Base-by-base conservation (phyloP, 2,888 invertebrate genomes). In the Chironomus tentans region DNA sequence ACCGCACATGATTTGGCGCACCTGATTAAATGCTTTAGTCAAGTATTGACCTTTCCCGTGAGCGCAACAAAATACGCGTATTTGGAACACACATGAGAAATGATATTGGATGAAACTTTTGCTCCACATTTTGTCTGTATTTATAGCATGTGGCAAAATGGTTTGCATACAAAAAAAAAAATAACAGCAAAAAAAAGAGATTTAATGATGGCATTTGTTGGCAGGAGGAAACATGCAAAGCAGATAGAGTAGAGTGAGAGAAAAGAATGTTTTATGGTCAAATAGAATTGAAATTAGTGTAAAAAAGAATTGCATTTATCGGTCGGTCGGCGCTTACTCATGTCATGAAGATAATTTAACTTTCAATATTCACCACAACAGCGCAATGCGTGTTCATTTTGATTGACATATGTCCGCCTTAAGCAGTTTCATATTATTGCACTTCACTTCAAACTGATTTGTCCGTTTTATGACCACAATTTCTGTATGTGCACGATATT, bases 351-450 rank as follows among this genome's bases (percentile, higher is more conserved):
- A 18, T 56, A 15, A 56, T 18, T 56, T 56, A 18, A 56, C 56
- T 56, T 56, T 56, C 56, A 56, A 56, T 38, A 38, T 56, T 56
- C 56, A 56, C n/a, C 18, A 56, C 50, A 50, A 15, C n/a, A 56
- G 18, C n/a, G 56, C 56, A 56, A 56, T 65, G 65, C 65, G 65
- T 65, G 65, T 65, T 21, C 21, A 21, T 13, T 65, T 65, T 65
- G 65, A 65, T 65, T 65, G 65, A 65, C 65, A 65, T 21, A 21
- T 65, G 65, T 65, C 65, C 22, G 65, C 65, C 65, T 65, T 24
- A 65, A 65, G 65, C 65, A 56, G 15, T 56, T 56, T 18, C n/a
- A 56, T 18, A 56, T n/a, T 15, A 15, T 56, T 38, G 38, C 38
- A 38, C 38, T 38, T 38, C 38, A 38, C 38, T 38, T 38, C 10